Percentiles rank a stretch among this genome's conserved stretches.
phyloP scores from a whole-genome alignment of 2,797 vertebrate species.

The Chrosomus eos region DNA sequence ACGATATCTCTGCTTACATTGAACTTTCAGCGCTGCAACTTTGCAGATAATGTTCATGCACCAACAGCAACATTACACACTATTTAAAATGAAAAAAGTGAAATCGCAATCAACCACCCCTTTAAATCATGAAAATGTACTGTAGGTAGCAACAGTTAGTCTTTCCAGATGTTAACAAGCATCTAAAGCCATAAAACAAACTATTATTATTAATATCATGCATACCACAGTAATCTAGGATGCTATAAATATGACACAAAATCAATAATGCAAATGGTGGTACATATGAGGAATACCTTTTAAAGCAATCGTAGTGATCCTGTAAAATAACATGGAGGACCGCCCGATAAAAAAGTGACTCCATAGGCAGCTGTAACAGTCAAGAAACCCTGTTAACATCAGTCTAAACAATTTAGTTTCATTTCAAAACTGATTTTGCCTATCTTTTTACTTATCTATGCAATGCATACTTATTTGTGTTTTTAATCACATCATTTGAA shows the following conservation, averaged over 20 bases:
- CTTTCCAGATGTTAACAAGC: neutral
- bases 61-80: too few species aligned
- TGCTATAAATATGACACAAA: neutral
- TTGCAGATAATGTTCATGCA: too few species aligned
- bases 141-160: neutral
- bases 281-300: constrained; percentile 81
- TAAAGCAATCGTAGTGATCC: constrained; percentile 87
- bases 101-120: too few species aligned
- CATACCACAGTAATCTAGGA: neutral
- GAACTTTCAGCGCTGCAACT: too few species aligned
- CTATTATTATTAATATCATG: neutral
- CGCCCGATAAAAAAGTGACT: constrained; percentile 95
- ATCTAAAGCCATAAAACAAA: neutral
- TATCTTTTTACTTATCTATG: neutral
- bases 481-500: constrained; percentile 24
- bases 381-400: constrained; percentile 25
- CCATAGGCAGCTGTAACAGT: constrained; percentile 86
- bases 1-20: too few species aligned
- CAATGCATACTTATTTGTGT: neutral
- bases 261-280: neutral
- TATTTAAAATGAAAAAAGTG: too few species aligned
- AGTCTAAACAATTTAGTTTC: neutral
- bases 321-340: constrained; percentile 94
- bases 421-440: constrained; percentile 20
- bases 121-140: neutral